phyloP scores from a whole-genome alignment of 2,113 vertebrate species.

The Helogale parvula region DNA sequence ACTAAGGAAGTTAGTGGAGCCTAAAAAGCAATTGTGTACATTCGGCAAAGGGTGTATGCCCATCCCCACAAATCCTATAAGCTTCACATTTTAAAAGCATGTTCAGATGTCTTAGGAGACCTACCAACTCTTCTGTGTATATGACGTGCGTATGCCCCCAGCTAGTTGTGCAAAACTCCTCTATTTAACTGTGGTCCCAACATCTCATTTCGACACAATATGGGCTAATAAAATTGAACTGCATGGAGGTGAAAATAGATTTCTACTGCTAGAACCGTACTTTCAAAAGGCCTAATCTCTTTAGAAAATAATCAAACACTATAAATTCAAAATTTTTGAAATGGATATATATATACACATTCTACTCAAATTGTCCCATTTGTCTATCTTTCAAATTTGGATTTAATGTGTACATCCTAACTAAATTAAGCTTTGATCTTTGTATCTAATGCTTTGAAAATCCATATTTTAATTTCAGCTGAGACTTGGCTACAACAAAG shows the following conservation, averaged over 20 bases:
- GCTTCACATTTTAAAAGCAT: background rate
- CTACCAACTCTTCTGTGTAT: background rate
- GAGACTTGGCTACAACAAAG: background rate
- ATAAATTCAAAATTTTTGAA: slow-evolving; percentile 12
- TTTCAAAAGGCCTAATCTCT: background rate
- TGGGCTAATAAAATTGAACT: background rate
- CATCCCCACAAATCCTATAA: background rate
- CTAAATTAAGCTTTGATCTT: slow-evolving; percentile 18
- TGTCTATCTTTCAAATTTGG: background rate
- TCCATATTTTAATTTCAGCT: slow-evolving; percentile 2
- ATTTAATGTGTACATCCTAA: background rate
- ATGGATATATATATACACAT: background rate
- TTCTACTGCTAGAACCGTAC: background rate
- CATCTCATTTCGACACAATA: background rate
- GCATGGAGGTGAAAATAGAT: background rate
- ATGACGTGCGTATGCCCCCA: background rate
- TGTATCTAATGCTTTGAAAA: slow-evolving; percentile 11
- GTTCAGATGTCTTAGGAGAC: background rate
- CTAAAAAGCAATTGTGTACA: background rate
- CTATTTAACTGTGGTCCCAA: background rate
- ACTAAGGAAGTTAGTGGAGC: slow-evolving; percentile 20
- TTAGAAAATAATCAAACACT: slow-evolving; percentile 58
- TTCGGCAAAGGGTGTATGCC: background rate
- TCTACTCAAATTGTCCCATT: background rate
- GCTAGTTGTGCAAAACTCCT: background rate